Evolutionary conservation across 2,113 vertebrate species (phyloP), one percentile per base, ranked within the genome.

Genomic region (Oncorhynchus kisutch): DNA sequence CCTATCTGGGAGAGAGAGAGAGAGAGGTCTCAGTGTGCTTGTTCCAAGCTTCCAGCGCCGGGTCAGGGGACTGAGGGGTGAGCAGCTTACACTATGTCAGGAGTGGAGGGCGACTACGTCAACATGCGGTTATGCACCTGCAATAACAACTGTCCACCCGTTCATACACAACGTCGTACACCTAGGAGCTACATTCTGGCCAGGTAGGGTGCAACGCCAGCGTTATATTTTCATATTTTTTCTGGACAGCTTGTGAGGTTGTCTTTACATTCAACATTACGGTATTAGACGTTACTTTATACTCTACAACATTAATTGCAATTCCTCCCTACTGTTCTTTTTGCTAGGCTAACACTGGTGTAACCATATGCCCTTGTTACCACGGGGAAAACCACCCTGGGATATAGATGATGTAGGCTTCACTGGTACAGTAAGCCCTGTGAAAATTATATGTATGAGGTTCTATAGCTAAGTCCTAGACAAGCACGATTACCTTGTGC

Each of bases 101-200:
- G 88, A 84, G 45, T 75, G 13, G 62, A 77, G 80, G 76, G 83
- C 67, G 78, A 69, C 27, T 73, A 74, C 13, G 49, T 86, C 87
- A 85, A 84, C 86, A 84, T 83, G 82, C 75, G 82, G 81, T 82
- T 67, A 72, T 73, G 62, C 87, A 90, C 87, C 86, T 89, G 88
- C 77, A 82, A 87, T 77, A 91, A 90, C 88, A 90, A 20, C 75
- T 73, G 77, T 64, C 71, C 66, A 73, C 48, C 48, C 57, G 66
- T 82, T 74, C n/a, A 85, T 76, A 81, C 51, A 81, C 62, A 76
- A 75, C 18, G 75, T 70, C 69, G 16, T 78, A 78, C 88, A 91
- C 85, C 88, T 90, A 84, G 72, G 77, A 72, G 74, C 79, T 72
- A 1, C 82, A 64, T 70, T 74, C 76, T 64, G 51, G 27, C 68